These are phyloP conservation scores for Ceramica pisi DNA, from an alignment of 2,888 invertebrate genomes.

Conservation along the genomic window DNA sequence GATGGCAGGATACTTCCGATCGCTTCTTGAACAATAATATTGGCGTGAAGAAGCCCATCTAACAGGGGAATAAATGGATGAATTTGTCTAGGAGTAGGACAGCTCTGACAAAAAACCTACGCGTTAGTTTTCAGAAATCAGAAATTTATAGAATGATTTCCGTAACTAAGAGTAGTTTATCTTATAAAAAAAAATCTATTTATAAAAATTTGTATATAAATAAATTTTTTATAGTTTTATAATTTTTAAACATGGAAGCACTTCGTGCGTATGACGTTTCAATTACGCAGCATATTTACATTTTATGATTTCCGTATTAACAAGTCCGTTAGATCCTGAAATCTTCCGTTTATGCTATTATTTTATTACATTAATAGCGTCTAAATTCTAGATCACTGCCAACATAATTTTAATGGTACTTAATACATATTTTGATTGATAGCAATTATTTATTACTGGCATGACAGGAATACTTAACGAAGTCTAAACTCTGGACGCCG, in stretches of 20 bases:
- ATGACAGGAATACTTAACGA: conserved; percentile 37
- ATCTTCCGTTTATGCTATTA: conserved; percentile 14
- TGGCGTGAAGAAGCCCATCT: too few species aligned
- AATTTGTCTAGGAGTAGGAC: too few species aligned
- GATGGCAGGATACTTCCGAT: too few species aligned
- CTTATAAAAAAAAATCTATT: too few species aligned
- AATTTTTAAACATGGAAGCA: conserved; percentile 12
- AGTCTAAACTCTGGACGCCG: conserved; percentile 37
- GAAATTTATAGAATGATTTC: neutral
- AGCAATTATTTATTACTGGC: conserved; percentile 51
- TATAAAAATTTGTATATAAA: too few species aligned
- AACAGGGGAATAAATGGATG: too few species aligned
- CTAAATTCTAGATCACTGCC: conserved; percentile 32
- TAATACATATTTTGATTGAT: conserved; percentile 51
- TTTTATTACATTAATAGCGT: neutral
- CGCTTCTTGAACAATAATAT: too few species aligned
- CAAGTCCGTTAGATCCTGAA: conserved; percentile 24
- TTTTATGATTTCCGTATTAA: conserved; percentile 25
- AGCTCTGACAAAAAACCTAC: too few species aligned
- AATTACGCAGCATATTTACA: conserved; percentile 14
- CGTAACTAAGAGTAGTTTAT: neutral
- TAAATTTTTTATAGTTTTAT: too few species aligned
- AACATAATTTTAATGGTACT: conserved; percentile 43
- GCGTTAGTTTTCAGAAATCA: neutral
- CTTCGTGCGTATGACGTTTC: conserved; percentile 8